Percentiles rank a stretch among this genome's conserved stretches.
phyloP scores from a whole-genome alignment of 1,140 invertebrate genomes.

The Heliconius hewitsoni region DNA sequence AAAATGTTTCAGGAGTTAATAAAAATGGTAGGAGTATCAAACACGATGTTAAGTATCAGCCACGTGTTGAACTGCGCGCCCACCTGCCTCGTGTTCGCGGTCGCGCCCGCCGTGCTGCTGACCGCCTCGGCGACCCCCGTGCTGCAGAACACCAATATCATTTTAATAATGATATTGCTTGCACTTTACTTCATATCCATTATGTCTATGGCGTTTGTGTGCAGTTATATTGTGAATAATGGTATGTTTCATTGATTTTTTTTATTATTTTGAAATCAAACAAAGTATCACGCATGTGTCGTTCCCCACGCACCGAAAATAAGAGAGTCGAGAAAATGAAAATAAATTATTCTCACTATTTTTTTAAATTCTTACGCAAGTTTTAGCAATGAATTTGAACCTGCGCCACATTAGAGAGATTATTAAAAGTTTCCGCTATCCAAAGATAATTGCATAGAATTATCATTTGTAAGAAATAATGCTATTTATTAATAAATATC shows the following conservation, averaged over 20 bases:
- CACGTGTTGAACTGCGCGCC: slow-evolving; percentile 61
- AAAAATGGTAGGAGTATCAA: slow-evolving; percentile 65
- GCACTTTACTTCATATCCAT: slow-evolving; percentile 55
- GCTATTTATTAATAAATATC: too few relatives aligned
- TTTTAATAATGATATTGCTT: slow-evolving; percentile 50
- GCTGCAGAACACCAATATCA: slow-evolving; percentile 38
- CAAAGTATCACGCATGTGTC: too few relatives aligned
- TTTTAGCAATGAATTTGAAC: too few relatives aligned
- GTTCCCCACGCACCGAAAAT: too few relatives aligned
- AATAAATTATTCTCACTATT: too few relatives aligned
- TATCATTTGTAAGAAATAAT: too few relatives aligned
- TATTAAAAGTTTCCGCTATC: too few relatives aligned
- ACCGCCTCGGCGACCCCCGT: slow-evolving; percentile 40
- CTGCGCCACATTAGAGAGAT: too few relatives aligned
- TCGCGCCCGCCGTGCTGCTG: slow-evolving; percentile 43
- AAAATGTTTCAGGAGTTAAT: slow-evolving; percentile 41
- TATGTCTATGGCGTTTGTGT: slow-evolving; percentile 48
- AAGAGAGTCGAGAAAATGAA: too few relatives aligned
- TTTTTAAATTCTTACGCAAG: too few relatives aligned
- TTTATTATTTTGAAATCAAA: not conserved
- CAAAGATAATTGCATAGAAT: too few relatives aligned
- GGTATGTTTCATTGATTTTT: slow-evolving; percentile 47
- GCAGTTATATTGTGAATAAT: slow-evolving; percentile 53
- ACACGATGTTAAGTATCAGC: slow-evolving; percentile 40
- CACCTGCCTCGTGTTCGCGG: slow-evolving; percentile 47